Percentiles rank a stretch among this genome's conserved stretches.
Conservation (phyloP, 1,140 invertebrate species). For the Zaprionus lachaisei region DNA sequence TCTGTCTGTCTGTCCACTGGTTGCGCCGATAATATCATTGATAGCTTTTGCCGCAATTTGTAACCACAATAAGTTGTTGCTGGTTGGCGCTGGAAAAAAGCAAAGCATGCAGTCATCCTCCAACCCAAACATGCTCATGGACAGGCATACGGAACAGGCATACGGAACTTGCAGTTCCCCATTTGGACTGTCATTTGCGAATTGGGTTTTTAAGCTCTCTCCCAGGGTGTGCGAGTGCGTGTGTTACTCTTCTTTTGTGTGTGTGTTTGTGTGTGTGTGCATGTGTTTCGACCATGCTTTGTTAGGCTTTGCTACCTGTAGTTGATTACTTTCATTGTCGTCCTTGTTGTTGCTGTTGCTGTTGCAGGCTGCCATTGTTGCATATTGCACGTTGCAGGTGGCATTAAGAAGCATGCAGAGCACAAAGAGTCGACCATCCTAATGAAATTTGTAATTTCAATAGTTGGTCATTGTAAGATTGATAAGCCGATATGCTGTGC, state of each 20-base stretch:
- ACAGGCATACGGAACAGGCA: background rate
- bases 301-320: conserved; percentile 43
- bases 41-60: conserved; percentile 79
- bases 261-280: conserved; percentile 16
- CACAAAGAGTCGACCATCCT: conserved; percentile 22
- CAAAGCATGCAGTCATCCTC: background rate
- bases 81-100: conserved; percentile 58
- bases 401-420: background rate
- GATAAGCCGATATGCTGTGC: conserved; percentile 16
- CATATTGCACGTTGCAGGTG: conserved; percentile 31
- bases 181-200: conserved; percentile 48
- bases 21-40: conserved; percentile 75
- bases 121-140: background rate
- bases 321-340: conserved; percentile 7
- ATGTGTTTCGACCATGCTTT: conserved; percentile 52
- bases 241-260: conserved; percentile 11
- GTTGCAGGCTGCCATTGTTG: background rate
- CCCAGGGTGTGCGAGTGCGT: conserved; percentile 1
- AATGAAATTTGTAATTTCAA: conserved; percentile 52
- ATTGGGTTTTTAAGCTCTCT: conserved; percentile 59
- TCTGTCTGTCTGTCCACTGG: conserved; percentile 17
- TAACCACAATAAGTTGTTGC: conserved; percentile 78
- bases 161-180: conserved; percentile 8
- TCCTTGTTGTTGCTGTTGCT: background rate
- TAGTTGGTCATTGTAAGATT: conserved; percentile 18